Evolutionary conservation across 2,113 vertebrate species (phyloP), one percentile per base, ranked within the genome.

Genomic region (Leucopternis melanops): DNA sequence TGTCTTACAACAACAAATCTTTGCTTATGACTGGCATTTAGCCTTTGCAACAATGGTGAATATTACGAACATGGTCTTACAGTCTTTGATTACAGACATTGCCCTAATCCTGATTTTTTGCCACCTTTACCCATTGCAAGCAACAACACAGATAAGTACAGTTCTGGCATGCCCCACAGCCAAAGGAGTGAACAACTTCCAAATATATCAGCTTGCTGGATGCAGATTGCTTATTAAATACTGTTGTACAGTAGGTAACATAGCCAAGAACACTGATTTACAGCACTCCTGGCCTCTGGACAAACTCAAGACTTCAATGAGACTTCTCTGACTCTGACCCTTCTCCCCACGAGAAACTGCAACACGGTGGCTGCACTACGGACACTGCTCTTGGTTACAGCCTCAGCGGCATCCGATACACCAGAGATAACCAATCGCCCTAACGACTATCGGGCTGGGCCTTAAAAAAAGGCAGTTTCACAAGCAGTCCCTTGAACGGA

Each of bases 351-450:
- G 36, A 73, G 81, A 38, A 80, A 22, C 40, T 6, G 20, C 42
- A 71, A 8, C 7, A 45, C 44, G 1, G 2, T 10, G 34, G 42
- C 26, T 36, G 27, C n/a, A 2, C n/a, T 8, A 34, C 0, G 1
- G 73, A 21, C 29, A 11, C 32, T 13, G 42, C 23, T 66, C 11
- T 40, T 21, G 32, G 57, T 25, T 47, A 16, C 5, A 32, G 10
- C 44, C 57, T 52, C 69, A 50, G 54, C 1, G 2, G 36, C 16
- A 54, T 9, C 40, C 0, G 1, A 29, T 8, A 27, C 10, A 9
- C 44, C 2, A 1, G 25, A 27, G n/a, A 36, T 10, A 44, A 40
- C 42, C 80, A 63, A 15, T 1, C 82, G 19, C 42, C 40, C 25
- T 42, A 62, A 57, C 11, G 80, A 32, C 44, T n/a, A 11, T 38